Evolutionary conservation across 2,888 invertebrate genomes (phyloP).

Genomic region (Pherbina coryleti): DNA sequence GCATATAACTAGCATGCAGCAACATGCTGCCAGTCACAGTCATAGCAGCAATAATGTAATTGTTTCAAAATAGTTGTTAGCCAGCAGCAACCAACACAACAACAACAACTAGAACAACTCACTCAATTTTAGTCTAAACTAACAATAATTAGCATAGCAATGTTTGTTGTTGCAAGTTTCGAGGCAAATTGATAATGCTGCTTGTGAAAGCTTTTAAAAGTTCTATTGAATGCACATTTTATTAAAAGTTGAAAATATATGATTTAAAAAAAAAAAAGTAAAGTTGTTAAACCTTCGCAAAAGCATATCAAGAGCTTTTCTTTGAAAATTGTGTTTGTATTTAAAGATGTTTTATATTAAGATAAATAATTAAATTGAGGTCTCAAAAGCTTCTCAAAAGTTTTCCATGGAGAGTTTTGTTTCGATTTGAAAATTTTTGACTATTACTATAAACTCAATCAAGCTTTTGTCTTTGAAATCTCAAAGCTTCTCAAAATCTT

Average conservation of each 20-base stretch:
- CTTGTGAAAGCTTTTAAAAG: not conserved
- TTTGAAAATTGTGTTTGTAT: not conserved
- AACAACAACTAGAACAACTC: constrained; percentile 26
- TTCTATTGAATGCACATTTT: too few species aligned
- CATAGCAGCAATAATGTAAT: constrained; percentile 51
- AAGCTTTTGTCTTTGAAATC: too few species aligned
- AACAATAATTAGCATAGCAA: not conserved
- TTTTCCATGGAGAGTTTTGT: too few species aligned
- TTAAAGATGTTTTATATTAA: not conserved
- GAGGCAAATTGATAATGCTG: not conserved
- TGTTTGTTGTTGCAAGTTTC: not conserved
- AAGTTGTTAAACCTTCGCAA: too few species aligned
- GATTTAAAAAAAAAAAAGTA: too few species aligned
- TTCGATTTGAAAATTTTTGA: too few species aligned
- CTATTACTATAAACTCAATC: too few species aligned
- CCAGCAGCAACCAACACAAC: constrained; percentile 6
- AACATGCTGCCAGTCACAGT: constrained; percentile 36
- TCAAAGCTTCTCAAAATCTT: too few species aligned
- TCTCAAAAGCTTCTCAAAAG: too few species aligned
- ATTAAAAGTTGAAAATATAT: too few species aligned
- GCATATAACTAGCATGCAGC: constrained; percentile 16
- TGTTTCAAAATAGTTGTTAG: constrained; percentile 51
- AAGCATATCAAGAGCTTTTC: too few species aligned
- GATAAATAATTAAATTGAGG: too few species aligned
- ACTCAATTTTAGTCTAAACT: not conserved